Base-by-base conservation (phyloP, 2,888 invertebrate genomes). In the Philopedon plagiatum region DNA sequence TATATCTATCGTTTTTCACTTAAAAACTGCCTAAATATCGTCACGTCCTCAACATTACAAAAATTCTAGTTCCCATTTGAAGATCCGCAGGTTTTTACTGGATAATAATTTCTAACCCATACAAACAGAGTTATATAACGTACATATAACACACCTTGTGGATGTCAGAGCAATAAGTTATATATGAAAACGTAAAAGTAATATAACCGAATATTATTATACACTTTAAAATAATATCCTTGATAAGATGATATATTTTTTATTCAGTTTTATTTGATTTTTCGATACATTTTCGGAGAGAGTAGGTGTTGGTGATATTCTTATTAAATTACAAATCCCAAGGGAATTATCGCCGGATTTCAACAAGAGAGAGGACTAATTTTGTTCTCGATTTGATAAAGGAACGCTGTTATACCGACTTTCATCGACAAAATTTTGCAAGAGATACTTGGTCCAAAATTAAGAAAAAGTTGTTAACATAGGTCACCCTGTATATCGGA, bases 141-240 rank as follows among this genome's bases (percentile, higher is more conserved):
- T 56, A 41, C 37, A n/a, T 34, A 39, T 41, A 60, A 61, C 49
- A 67, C 56, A 41, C 37, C 65, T 69, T 44, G 62, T 60, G 72
- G 67, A 72, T 67, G 49, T 49, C 46, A 62, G 46, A 72, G 72
- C 72, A 72, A 72, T 72, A 72, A 72, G 66, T 58, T 46, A 56
- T 60, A 65, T 57, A 57, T 56, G 65, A 65, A 61, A 65, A 65
- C 65, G 18, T 65, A 62, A 66, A 71, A 68, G 51, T 73, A 73
- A 73, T 64, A 63, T 63, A 18, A 69, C 58, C 56, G 19, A 69
- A 63, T 54, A 57, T 41, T 57, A 57, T 46, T 49, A 70, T 70
- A 70, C 41, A 70, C 63, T 57, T 63, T 37, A 70, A 62, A 63
- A 63, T 67, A 18, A 39, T 54, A 62, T 54, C 51, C 51, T 29